Conservation (phyloP, 2,888 invertebrate genomes). For the Caenorhabditis sp. region DNA sequence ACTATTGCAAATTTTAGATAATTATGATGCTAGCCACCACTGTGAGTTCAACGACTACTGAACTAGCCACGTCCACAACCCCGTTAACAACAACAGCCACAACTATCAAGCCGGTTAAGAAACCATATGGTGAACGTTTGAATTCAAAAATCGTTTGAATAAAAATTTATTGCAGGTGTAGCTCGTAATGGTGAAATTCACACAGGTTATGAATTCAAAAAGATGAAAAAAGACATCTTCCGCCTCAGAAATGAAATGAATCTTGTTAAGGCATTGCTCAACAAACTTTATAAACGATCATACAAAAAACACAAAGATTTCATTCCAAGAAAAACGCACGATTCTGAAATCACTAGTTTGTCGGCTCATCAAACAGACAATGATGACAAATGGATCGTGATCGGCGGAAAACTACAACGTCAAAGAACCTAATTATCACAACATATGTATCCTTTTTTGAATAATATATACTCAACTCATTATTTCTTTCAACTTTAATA, state of each 20-base stretch:
- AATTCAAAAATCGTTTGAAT: neutral
- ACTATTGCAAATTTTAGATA: neutral
- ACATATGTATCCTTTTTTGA: no score
- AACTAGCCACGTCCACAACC: constrained; percentile 11
- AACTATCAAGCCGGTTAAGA: neutral
- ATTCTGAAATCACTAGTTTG: constrained; percentile 2
- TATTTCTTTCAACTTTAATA: no score
- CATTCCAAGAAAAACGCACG: constrained; percentile 9
- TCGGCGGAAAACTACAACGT: constrained; percentile 9
- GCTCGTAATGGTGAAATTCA: neutral
- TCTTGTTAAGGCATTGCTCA: constrained; percentile 30
- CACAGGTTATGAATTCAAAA: constrained; percentile 22
- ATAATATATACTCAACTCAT: no score
- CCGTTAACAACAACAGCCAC: constrained; percentile 5
- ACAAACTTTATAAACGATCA: constrained; percentile 30
- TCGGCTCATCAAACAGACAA: constrained; percentile 26
- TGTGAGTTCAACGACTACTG: constrained; percentile 19
- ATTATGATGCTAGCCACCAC: neutral
- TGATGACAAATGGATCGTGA: constrained; percentile 11
- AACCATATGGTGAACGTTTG: no score
- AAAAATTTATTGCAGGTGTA: neutral
- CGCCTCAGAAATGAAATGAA: constrained; percentile 37
- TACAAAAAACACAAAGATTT: constrained; percentile 29
- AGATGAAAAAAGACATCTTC: constrained; percentile 29
- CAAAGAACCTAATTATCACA: neutral